These are phyloP conservation scores for Drosophila recens DNA, from an alignment of 2,888 invertebrate species.

Conservation along the genomic window DNA sequence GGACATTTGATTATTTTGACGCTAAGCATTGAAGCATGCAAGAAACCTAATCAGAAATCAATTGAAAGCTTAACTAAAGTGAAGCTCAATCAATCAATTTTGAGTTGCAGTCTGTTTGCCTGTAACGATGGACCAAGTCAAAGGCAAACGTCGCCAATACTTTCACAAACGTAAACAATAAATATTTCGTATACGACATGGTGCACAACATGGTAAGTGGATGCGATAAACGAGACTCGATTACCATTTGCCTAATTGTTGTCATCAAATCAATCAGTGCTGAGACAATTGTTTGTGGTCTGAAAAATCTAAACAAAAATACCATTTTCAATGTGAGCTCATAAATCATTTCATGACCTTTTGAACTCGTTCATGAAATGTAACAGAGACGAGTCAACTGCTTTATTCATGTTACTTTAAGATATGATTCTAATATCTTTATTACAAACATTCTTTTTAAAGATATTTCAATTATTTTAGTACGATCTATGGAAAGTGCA, in stretches of 20 bases:
- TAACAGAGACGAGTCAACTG: background rate
- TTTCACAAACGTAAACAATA: conserved; percentile 26
- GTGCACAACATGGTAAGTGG: background rate
- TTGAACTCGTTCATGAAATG: background rate
- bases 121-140: background rate
- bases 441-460: background rate
- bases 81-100: conserved; percentile 62
- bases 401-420: background rate
- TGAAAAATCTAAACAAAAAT: conserved; percentile 4
- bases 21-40: background rate
- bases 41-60: conserved; percentile 13
- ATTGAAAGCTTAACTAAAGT: conserved; percentile 43
- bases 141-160: background rate
- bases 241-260: conserved; percentile 22
- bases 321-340: background rate
- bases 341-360: conserved; percentile 9
- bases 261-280: conserved; percentile 28
- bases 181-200: conserved; percentile 36
- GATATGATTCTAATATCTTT: background rate
- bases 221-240: background rate
- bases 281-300: conserved; percentile 13
- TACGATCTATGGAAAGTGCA: background rate
- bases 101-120: conserved; percentile 20
- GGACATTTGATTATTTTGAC: conserved; percentile 7
- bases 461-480: background rate